phyloP scores from a whole-genome alignment of 2,888 invertebrate species.

The Anticlea derivata region DNA sequence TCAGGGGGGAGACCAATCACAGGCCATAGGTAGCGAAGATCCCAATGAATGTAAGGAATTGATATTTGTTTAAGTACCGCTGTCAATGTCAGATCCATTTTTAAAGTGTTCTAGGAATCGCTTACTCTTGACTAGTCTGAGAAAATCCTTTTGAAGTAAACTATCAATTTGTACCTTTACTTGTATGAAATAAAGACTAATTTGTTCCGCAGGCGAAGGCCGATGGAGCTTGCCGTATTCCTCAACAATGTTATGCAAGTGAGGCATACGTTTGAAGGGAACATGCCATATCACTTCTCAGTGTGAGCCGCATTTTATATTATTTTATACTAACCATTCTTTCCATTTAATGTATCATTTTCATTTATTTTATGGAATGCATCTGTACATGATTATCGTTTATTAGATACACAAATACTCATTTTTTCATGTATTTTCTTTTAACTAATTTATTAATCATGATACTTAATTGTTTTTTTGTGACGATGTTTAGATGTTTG shows the following conservation, averaged over 20 bases:
- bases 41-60: not conserved
- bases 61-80: not conserved
- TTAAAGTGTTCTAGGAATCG: too few relatives aligned
- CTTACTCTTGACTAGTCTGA: not conserved
- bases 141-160: not conserved
- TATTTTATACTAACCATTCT: constrained; percentile 36
- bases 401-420: not conserved
- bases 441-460: too few relatives aligned
- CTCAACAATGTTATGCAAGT: constrained; percentile 80
- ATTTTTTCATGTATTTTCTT: too few relatives aligned
- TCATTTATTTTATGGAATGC: constrained; percentile 37
- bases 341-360: constrained; percentile 2
- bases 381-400: constrained; percentile 30
- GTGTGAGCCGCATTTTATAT: constrained; percentile 74
- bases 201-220: constrained; percentile 82
- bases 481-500: too few relatives aligned
- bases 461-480: too few relatives aligned
- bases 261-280: constrained; percentile 69
- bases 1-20: not conserved
- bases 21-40: constrained; percentile 5
- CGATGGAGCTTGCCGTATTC: constrained; percentile 80
- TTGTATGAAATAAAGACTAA: constrained; percentile 45
- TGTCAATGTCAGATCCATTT: too few relatives aligned
- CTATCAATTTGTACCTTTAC: constrained; percentile 24
- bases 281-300: constrained; percentile 84